These are phyloP conservation scores for Harpagifer antarcticus DNA, from an alignment of 2,797 vertebrate species.

Conservation along the genomic window DNA sequence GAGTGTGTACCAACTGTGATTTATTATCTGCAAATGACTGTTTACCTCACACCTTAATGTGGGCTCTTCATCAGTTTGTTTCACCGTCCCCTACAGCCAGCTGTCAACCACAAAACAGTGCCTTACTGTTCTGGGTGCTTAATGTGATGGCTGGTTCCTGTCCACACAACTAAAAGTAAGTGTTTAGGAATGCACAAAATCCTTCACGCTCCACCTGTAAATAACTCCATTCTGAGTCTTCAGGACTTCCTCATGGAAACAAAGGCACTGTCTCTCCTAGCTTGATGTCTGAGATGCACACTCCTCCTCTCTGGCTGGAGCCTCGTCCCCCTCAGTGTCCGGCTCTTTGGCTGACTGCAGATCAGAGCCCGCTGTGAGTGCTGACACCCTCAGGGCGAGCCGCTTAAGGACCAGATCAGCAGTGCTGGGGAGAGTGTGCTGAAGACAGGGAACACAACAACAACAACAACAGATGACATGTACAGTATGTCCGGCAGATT, in stretches of 20 bases:
- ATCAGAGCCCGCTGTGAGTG: constrained; percentile 48
- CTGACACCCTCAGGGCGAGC: constrained; percentile 69
- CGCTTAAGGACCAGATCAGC: constrained; percentile 81
- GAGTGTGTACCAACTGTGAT: neutral
- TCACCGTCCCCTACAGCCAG: neutral
- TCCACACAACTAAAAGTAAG: constrained; percentile 7
- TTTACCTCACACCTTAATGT: no score
- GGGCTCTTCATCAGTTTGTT: neutral
- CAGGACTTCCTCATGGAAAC: constrained; percentile 13
- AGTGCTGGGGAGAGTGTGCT: constrained; percentile 83
- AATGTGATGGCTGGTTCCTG: constrained; percentile 4
- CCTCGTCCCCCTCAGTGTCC: constrained; percentile 36
- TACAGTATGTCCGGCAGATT: neutral
- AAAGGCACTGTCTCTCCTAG: constrained; percentile 24
- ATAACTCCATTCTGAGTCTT: constrained; percentile 19
- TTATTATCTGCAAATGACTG: constrained; percentile 30
- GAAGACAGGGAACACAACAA: constrained; percentile 22
- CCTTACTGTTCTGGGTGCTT: neutral
- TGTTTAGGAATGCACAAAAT: constrained; percentile 14
- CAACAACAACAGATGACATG: neutral
- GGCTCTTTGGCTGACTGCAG: constrained; percentile 33
- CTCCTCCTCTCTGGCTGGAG: constrained; percentile 28
- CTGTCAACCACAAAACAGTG: neutral
- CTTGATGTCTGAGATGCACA: constrained; percentile 8
- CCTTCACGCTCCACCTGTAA: constrained; percentile 20